Conservation (phyloP, 2,113 vertebrate genomes). For the Etheostoma spectabile region DNA sequence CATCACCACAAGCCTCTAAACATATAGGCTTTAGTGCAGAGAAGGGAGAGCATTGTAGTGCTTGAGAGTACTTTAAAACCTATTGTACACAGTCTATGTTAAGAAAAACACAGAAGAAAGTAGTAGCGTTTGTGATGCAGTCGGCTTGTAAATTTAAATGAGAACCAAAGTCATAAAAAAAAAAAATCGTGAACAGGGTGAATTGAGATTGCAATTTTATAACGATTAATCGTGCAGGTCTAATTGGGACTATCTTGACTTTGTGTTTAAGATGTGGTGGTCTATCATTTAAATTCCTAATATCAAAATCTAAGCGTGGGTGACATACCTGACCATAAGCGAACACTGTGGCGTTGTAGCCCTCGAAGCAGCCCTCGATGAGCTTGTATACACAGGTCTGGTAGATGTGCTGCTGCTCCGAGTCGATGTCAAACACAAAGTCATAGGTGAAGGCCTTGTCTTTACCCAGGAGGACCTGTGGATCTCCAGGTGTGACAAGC, state of each 20-base stretch:
- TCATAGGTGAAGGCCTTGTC: slow-evolving; percentile 99
- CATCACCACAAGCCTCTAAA: too few relatives aligned
- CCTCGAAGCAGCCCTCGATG: slow-evolving; percentile 96
- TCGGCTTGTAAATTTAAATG: too few relatives aligned
- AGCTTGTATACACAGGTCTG: slow-evolving; percentile 90
- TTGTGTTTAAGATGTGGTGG: not conserved
- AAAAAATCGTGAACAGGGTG: too few relatives aligned
- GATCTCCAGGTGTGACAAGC: slow-evolving; percentile 93
- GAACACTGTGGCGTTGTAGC: slow-evolving; percentile 96
- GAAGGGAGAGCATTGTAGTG: too few relatives aligned
- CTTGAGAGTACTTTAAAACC: too few relatives aligned
- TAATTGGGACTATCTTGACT: not conserved
- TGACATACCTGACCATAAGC: slow-evolving; percentile 92
- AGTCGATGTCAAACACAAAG: slow-evolving; percentile 94
- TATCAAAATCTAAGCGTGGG: not conserved
- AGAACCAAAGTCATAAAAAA: too few relatives aligned
- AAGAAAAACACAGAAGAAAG: too few relatives aligned
- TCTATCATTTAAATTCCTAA: not conserved
- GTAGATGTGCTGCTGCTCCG: slow-evolving; percentile 91
- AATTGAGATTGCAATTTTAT: too few relatives aligned
- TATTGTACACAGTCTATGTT: too few relatives aligned
- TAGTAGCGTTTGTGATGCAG: too few relatives aligned
- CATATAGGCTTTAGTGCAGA: too few relatives aligned
- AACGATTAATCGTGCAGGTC: too few relatives aligned
- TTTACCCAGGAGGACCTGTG: slow-evolving; percentile 96